Base-by-base conservation (phyloP, 2,888 invertebrate species). In the Tipula confusa region DNA sequence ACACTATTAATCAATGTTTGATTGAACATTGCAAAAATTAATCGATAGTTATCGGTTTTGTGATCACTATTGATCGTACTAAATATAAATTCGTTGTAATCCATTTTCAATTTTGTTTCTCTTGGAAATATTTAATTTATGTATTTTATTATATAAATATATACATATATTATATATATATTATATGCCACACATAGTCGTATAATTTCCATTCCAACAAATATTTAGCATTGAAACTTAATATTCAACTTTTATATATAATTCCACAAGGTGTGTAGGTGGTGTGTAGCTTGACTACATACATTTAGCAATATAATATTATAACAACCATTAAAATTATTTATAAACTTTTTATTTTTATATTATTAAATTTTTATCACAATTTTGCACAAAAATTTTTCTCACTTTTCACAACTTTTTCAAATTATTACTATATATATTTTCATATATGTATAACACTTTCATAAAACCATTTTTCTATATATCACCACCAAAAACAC, bases 171-270 rank as follows among this genome's bases (percentile, higher is more conserved):
- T 43, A 15, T 43, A 43, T 0, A 43, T 43, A 43, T 43, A 43
- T n/a, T n/a, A n/a, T n/a, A n/a, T n/a, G n/a, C n/a, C n/a, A n/a
- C n/a, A n/a, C n/a, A n/a, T 15, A 24, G n/a, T 9, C 24, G 24
- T 64, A 24, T 18, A 64, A 64, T 24, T 24, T 24, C 13, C 64
- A 64, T 64, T 64, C 64, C 64, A 64, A 9, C 64, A 64, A 64
- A 64, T 64, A 64, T 64, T 64, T 64, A 64, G 64, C 64, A 64
- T 64, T 64, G 64, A 64, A 64, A 64, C 64, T 64, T 64, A 64
- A 64, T 64, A 64, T 64, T 64, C 64, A 64, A 64, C 64, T 64
- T 64, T 64, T 64, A 64, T 64, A 24, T 64, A 64, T 64, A 64
- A 64, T 64, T 64, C 64, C 64, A 64, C 64, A 64, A 64, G 64